Evolutionary conservation across 2,797 vertebrate genomes (phyloP), one percentile per base, ranked within the genome.

Genomic region (Eutrigla gurnardus): DNA sequence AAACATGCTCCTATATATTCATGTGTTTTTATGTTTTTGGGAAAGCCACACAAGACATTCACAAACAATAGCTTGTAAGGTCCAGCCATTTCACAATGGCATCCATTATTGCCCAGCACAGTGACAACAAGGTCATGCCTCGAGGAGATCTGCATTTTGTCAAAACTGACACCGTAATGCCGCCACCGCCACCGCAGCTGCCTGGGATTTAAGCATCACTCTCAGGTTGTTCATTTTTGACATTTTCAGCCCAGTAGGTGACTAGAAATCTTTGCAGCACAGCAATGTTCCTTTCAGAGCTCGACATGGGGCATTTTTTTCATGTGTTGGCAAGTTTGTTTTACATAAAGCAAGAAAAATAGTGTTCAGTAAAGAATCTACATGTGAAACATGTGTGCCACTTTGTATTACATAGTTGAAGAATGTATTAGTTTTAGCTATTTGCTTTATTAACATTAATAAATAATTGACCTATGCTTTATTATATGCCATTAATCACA

Each of bases 181-280:
- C 45, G 33, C 57, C 3, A 11, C 59, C 9, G 37, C 71, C 4
- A 33, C 71, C 14, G 49, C 73, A 17, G 70, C 71, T 47, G 62
- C 79, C 58, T 39, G 11, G 70, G 72, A 80, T 81, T 81, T 59
- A 85, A 83, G 71, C 77, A 66, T 83, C 79, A 46, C 60, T 81
- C 70, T 59, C 62, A 58, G 53, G 69, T 78, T 70, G 61, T 80
- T 89, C 68, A 53, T 80, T 90, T 61, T 64, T 89, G 85, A 90
- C 87, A 88, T 88, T 89, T 90, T 75, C 76, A 76, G 85, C 86
- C 71, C 82, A 73, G 87, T 66, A 57, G 86, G 88, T 71, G 82
- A 65, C 58, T 39, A 3, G 58, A 84, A 80, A 75, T 77, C 62
- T 68, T 72, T 81, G 67, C 73, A 77, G 57, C 65, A 81, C 66